Evolutionary conservation across 92 coral and sea anemone species (phyloP), one percentile per base, ranked within the genome.

Genomic region (Diadumene lineata): DNA sequence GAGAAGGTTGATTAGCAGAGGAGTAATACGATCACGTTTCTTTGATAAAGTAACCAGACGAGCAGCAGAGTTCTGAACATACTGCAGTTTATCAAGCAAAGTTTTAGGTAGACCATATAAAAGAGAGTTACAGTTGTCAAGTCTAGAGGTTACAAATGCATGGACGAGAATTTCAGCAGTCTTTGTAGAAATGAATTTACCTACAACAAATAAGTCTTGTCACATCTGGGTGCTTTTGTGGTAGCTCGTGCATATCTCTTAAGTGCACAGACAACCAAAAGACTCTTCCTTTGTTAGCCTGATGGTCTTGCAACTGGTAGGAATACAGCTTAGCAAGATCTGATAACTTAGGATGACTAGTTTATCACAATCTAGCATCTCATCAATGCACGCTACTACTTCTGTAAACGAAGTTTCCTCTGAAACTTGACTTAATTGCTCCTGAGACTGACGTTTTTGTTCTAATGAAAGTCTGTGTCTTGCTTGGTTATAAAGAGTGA

Each of bases 301-400:
- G 79, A 38, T 56, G 58, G 64, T 57, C 75, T 66, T 70, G 61
- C 58, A 70, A 71, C 43, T 62, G 71, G 34, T 66, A 77, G 33
- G 76, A 46, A 64, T 60, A 83, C 55, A 83, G 78, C 34, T 65
- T 38, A 43, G 66, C 88, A 38, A 84, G 58, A 43, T 84, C 88
- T 53, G 88, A 78, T 60, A 84, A 70, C 23, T 74, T 79, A 19
- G 66, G 57, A 80, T 79, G 43, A 66, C 78, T 74, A 75, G 67
- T n/a, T 50, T 44, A 72, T 84, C 81, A 57, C 32, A 50, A 66
- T 85, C 82, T 28, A 83, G 89, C 18, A 75, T 21, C 18, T 84
- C 85, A 43, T 86, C 86, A 34, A 81, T 81, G 58, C 70, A 81
- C 19, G 77, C 80, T n/a, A 86, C 83, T 65, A 86, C 26, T 25